A percentile compares a stretch with the other conserved stretches of the same genome.
These are phyloP conservation scores for Gerris lacustris DNA, from an alignment of 2,888 invertebrate genomes.

Conservation along the genomic window DNA sequence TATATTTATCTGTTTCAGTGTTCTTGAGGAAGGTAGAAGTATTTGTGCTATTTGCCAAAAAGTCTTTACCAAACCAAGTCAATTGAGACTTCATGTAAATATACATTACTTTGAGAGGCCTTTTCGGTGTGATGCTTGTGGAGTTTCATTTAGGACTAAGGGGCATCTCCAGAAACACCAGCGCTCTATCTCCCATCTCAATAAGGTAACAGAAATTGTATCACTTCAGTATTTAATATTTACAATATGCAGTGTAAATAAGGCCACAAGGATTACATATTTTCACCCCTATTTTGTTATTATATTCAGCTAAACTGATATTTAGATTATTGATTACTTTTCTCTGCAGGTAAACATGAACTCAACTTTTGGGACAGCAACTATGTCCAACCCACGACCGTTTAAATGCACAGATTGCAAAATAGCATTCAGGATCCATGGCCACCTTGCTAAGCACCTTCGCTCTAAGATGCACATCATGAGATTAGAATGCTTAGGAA, in stretches of 20 bases:
- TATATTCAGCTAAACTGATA: too few species aligned
- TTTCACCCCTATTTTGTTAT: too few species aligned
- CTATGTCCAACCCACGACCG: slow-evolving; percentile 83
- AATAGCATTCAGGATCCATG: slow-evolving; percentile 91
- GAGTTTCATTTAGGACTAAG: slow-evolving; percentile 77
- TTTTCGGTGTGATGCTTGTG: slow-evolving; percentile 82
- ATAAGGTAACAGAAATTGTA: slow-evolving; percentile 51
- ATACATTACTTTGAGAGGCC: slow-evolving; percentile 91
- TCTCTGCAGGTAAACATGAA: slow-evolving; percentile 54
- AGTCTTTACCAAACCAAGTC: slow-evolving; percentile 81
- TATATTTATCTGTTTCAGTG: slow-evolving; percentile 33
- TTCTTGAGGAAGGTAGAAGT: slow-evolving; percentile 61
- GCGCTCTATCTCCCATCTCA: slow-evolving; percentile 79
- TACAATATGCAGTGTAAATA: too few species aligned
- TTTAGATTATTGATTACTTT: not conserved
- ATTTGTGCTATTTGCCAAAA: slow-evolving; percentile 80
- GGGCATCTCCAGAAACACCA: slow-evolving; percentile 90
- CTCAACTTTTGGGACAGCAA: slow-evolving; percentile 67
- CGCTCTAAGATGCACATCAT: slow-evolving; percentile 93
- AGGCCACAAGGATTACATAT: too few species aligned
- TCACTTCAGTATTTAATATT: not conserved
- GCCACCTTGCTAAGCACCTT: slow-evolving; percentile 91
- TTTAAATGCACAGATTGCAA: slow-evolving; percentile 94
- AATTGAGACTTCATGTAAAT: slow-evolving; percentile 81
- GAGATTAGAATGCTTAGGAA: slow-evolving; percentile 81